Base-by-base conservation (phyloP, 2,113 vertebrate genomes). In the Scophthalmus maximus region DNA sequence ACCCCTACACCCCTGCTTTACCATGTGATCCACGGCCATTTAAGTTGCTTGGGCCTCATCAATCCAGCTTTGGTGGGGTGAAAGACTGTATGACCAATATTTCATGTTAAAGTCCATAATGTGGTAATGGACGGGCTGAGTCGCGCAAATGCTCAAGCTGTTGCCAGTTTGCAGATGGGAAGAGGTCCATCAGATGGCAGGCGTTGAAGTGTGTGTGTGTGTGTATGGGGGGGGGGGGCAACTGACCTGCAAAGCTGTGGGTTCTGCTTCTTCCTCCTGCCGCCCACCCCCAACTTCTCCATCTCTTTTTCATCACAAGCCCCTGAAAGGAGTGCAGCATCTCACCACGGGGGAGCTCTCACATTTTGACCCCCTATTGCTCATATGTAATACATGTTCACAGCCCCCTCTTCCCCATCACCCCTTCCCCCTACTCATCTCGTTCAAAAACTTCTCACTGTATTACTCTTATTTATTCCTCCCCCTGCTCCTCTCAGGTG, bases 341-440 rank as follows among this genome's bases (percentile, higher is more conserved):
- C 82, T 81, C 82, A 68, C 85, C 56, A 20, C 36, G 3, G 82
- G 66, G 55, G 70, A 46, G 72, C 76, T 46, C 76, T 82, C 77
- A 79, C 86, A 81, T 87, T 77, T 60, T 81, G 87, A 87, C 82
- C 84, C 83, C 84, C 87, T 32, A 52, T 81, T 40, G 83, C 78
- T 71, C 68, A 49, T 27, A 47, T 84, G 82, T 80, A 81, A 81
- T 74, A 79, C 81, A 81, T 57, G 76, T 55, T 79, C 74, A 62
- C 44, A n/a, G n/a, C 36, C 73, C 3, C 26, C 26, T 17, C 11
- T 1, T 6, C 34, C 32, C n/a, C 26, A 11, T 29, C 36, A 4
- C 29, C 47, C 8, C 18, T 22, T 26, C 47, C 38, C 32, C 4
- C 7, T 14, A 23, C 57, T 53, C 47, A 18, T 50, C 69, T 47